Base-by-base conservation (phyloP, 2,797 vertebrate species). In the Artibeus jamaicensis region DNA sequence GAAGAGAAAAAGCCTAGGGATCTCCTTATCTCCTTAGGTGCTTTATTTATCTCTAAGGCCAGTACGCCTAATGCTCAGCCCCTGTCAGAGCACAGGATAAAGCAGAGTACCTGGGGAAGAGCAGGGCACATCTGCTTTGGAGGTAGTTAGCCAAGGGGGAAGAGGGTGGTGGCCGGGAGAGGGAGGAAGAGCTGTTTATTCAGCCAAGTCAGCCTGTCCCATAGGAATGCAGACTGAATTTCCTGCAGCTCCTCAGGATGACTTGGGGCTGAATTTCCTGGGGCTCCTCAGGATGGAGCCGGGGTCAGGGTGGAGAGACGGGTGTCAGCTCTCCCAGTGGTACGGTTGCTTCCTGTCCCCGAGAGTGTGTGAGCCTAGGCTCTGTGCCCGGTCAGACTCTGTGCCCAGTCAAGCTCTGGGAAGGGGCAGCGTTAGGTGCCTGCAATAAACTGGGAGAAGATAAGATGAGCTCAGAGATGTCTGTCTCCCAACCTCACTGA, bases 11-110 rank as follows among this genome's bases (percentile, higher is more conserved):
- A 46, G 74, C 89, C 68, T 59, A 26, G 92, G 59, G 57, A 53
- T 96, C 15, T 86, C 65, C 34, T 88, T 91, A 76, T 96, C 15
- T 86, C 65, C 34, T 88, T 91, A 76, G 73, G 78, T 77, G 26
- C 89, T 97, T 95, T 93, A 62, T 94, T 89, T 96, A 57, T 89
- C 89, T 88, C 89, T 78, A 91, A 92, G 55, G 71, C 83, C 67
- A 59, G 3, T 48, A 85, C 76, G 81, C 37, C 55, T 50, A 59
- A 76, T 90, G 42, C 68, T 87, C 59, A 62, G 71, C 70, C 62
- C 59, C 29, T 76, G 42, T 71, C n/a, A 89, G 44, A 76, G 34
- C 39, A 46, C 9, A 50, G 62, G 93, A 89, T 70, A 79, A 89
- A 88, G 73, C 82, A 67, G 26, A 67, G 37, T 70, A 8, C 77